phyloP scores from a whole-genome alignment of 2,797 vertebrate genomes.

The Spea hammondii region DNA sequence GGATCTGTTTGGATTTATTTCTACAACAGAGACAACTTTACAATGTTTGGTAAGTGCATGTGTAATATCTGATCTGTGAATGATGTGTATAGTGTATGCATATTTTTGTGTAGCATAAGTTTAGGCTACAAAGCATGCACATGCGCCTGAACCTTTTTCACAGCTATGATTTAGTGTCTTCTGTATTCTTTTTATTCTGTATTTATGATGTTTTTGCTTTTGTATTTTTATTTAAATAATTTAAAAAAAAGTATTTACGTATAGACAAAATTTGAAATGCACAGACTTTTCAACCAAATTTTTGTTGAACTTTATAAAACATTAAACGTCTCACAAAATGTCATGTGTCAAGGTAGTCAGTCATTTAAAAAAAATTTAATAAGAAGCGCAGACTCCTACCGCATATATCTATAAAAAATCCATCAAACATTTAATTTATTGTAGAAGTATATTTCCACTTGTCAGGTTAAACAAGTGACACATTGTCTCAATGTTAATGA shows the following conservation, averaged over 20 bases:
- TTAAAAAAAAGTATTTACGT: no score
- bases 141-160: no score
- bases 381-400: conserved; percentile 29
- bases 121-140: no score
- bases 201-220: no score
- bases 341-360: conserved; percentile 30
- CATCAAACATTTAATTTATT: conserved; percentile 36
- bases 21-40: not conserved
- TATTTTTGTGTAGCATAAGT: no score
- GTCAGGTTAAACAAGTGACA: conserved; percentile 49
- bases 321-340: not conserved
- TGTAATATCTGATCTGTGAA: no score
- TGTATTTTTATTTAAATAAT: no score
- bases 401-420: conserved; percentile 34
- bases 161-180: no score
- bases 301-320: not conserved
- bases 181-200: no score
- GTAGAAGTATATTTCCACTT: conserved; percentile 44
- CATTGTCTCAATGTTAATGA: conserved; percentile 52
- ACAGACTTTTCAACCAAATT: not conserved
- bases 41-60: not conserved
- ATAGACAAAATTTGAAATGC: no score
- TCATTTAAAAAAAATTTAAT: conserved; percentile 27
- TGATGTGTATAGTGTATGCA: no score
- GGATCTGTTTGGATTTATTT: no score